phyloP scores from a whole-genome alignment of 2,888 invertebrate genomes.

The Acanthoscelides obtectus region DNA sequence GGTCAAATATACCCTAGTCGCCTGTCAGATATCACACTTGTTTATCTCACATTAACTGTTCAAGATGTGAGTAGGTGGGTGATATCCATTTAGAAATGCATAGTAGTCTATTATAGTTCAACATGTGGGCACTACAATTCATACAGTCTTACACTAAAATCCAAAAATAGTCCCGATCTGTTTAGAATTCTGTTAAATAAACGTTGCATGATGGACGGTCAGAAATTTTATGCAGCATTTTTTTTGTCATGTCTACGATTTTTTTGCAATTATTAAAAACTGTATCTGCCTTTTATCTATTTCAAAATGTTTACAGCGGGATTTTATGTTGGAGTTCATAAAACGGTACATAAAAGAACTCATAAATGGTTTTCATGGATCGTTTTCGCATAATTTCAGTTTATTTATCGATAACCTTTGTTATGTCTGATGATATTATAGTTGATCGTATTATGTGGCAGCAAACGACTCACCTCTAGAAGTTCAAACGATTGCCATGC shows the following conservation, averaged over 20 bases:
- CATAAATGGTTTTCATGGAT: background rate
- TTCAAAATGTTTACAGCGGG: background rate
- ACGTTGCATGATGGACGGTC: background rate
- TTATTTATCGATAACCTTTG: background rate
- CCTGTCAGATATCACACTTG: background rate
- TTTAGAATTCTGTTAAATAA: background rate
- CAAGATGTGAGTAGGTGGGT: background rate
- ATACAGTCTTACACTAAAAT: background rate
- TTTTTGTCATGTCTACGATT: background rate
- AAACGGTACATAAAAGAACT: background rate
- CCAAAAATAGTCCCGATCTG: background rate
- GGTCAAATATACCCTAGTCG: too few relatives aligned
- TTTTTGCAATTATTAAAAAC: background rate
- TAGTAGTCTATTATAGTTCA: background rate
- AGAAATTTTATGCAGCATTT: background rate
- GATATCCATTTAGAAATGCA: background rate
- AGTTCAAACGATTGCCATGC: too few relatives aligned
- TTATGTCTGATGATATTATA: background rate
- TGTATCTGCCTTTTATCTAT: background rate
- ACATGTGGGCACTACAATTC: background rate
- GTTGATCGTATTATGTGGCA: too few relatives aligned
- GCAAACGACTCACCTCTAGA: too few relatives aligned
- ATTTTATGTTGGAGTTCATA: background rate
- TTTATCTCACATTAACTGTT: background rate
- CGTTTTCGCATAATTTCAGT: background rate